Percentiles rank a stretch among this genome's conserved stretches.
These are phyloP conservation scores for Microctonus hyperodae DNA, from an alignment of 2,888 invertebrate genomes.

Conservation along the genomic window DNA sequence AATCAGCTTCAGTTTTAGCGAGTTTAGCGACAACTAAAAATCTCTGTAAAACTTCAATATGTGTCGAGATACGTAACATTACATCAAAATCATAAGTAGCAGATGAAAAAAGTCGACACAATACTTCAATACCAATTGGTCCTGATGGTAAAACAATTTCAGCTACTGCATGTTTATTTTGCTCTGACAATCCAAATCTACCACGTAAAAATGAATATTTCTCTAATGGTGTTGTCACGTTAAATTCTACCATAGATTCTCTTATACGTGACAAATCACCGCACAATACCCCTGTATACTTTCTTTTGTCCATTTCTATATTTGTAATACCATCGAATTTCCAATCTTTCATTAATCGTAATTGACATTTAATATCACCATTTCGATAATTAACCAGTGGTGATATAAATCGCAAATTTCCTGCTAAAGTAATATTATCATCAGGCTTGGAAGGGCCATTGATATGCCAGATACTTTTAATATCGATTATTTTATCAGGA, in stretches of 20 bases:
- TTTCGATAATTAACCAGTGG: slow-evolving; percentile 73
- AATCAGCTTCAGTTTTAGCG: slow-evolving; percentile 73
- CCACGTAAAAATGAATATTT: slow-evolving; percentile 73
- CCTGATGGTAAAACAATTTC: slow-evolving; percentile 74
- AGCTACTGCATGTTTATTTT: slow-evolving; percentile 75
- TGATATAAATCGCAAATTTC: slow-evolving; percentile 71
- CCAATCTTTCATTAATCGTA: slow-evolving; percentile 71
- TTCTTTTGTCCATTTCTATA: slow-evolving; percentile 74
- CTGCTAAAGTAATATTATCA: slow-evolving; percentile 70
- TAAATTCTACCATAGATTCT: slow-evolving; percentile 74
- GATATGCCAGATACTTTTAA: slow-evolving; percentile 76
- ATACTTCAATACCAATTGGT: slow-evolving; percentile 74
- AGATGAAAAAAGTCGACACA: slow-evolving; percentile 70
- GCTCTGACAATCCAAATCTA: slow-evolving; percentile 76
- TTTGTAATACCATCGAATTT: slow-evolving; percentile 75
- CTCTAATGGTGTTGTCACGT: slow-evolving; percentile 77
- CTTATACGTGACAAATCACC: slow-evolving; percentile 76
- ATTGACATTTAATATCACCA: slow-evolving; percentile 73
- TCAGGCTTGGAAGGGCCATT: slow-evolving; percentile 59
- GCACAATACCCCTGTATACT: slow-evolving; percentile 67
- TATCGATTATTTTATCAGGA: slow-evolving; percentile 72
- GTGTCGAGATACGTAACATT: slow-evolving; percentile 76
- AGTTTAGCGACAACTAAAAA: slow-evolving; percentile 75
- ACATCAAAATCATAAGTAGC: slow-evolving; percentile 73
- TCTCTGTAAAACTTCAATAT: slow-evolving; percentile 74